Conservation (phyloP, 2,888 invertebrate species). For the Azorinus chamasolen region DNA sequence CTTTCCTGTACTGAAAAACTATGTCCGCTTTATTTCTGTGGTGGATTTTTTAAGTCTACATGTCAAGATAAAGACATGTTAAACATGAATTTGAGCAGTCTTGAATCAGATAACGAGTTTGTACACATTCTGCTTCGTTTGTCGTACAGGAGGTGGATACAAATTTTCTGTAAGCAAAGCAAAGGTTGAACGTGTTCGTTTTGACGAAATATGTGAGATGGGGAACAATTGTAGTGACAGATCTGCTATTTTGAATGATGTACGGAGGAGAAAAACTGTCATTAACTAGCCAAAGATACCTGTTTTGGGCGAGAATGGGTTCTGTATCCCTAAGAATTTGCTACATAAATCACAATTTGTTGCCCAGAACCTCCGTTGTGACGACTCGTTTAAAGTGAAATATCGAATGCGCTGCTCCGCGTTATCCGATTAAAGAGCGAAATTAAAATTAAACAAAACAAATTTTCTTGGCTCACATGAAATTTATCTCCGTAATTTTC, state of each 20-base stretch:
- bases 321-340: background rate
- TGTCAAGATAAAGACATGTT: too few species aligned
- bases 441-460: conserved; percentile 9
- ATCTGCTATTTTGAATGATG: background rate
- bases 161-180: background rate
- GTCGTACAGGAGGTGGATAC: too few species aligned
- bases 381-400: background rate
- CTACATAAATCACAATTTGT: conserved; percentile 30
- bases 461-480: background rate
- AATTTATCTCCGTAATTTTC: background rate
- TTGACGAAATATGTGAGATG: background rate
- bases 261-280: background rate
- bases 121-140: too few species aligned
- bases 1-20: too few species aligned
- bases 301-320: conserved; percentile 5
- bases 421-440: too few species aligned
- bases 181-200: background rate
- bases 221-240: conserved; percentile 2
- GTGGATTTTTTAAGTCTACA: too few species aligned
- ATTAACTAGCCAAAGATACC: conserved; percentile 11
- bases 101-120: too few species aligned
- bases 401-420: too few species aligned
- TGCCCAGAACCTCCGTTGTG: conserved; percentile 3
- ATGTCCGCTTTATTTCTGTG: too few species aligned
- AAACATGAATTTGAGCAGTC: too few species aligned